phyloP scores from a whole-genome alignment of 2,888 invertebrate species.

The Xestoiulus laeticollis region DNA sequence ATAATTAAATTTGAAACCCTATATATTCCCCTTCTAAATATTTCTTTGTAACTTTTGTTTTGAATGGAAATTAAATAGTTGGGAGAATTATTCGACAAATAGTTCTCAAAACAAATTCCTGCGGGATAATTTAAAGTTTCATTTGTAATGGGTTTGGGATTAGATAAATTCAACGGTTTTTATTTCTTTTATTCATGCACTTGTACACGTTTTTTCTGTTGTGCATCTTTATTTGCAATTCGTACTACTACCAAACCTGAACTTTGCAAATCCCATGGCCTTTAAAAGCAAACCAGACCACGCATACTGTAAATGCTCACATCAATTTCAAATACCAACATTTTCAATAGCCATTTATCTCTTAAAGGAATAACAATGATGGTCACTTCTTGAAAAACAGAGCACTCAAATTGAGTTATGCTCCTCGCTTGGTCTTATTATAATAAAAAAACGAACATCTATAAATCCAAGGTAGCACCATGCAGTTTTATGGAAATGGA shows the following conservation, averaged over 20 bases:
- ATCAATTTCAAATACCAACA: background rate
- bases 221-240: background rate
- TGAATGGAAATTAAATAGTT: background rate
- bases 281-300: background rate
- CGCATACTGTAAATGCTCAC: background rate
- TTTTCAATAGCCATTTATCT: background rate
- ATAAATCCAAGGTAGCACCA: background rate
- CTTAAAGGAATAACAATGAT: background rate
- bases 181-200: background rate
- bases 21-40: too few relatives aligned
- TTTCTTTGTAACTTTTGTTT: background rate
- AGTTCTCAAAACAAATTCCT: background rate
- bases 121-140: background rate
- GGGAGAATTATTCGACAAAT: background rate
- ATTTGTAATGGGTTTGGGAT: background rate
- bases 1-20: background rate
- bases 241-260: background rate
- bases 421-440: background rate
- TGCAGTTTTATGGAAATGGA: background rate
- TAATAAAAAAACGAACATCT: background rate
- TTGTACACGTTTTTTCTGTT: background rate
- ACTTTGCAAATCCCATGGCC: background rate
- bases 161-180: background rate
- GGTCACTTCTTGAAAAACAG: background rate
- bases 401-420: constrained; percentile 23